Base-by-base conservation (phyloP, 2,797 vertebrate species). In the Babyrousa celebensis region DNA sequence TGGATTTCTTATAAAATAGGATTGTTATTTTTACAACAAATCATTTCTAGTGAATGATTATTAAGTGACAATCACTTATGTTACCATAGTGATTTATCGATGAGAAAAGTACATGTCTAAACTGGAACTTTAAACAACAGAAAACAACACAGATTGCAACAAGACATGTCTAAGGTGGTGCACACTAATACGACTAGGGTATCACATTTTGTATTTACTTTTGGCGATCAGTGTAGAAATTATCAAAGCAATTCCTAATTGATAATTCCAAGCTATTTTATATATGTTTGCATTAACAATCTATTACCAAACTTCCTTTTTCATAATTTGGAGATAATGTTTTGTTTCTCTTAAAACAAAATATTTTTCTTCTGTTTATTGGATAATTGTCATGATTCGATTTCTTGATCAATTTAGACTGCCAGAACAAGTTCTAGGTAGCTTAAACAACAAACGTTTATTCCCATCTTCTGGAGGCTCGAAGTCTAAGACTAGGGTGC, bases 201-300 rank as follows among this genome's bases (percentile, higher is more conserved):
- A n/a, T 78, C 68, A 90, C 12, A 90, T 60, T 80, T 70, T 80
- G 25, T 48, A n/a, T 70, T 90, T 90, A 60, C 77, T 80, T 58
- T 90, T 65, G 25, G 25, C 0, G 14, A 68, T 70, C 75, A 40
- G 32, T 58, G 58, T 68, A 68, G 63, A 70, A 70, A 16, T 48
- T 70, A 43, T 58, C 60, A 80, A 70, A 60, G 20, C 65, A 80
- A 70, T 70, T 58, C 52, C 27, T 58, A 70, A 60, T 12, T 60
- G 65, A 70, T 52, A 58, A 80, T 60, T 27, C 60, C 36, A 70
- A 68, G 63, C 43, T 79, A 40, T 43, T 77, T 89, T 56, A 29
- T 52, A 48, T 23, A 6, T 60, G 27, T 25, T n/a, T 60, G 5
- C 36, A 16, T 70, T 80, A 71, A 48, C 27, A 70, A 58, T 71